Evolutionary conservation across 2,888 invertebrate species (phyloP).

Genomic region (Cheiracanthium punctorium): DNA sequence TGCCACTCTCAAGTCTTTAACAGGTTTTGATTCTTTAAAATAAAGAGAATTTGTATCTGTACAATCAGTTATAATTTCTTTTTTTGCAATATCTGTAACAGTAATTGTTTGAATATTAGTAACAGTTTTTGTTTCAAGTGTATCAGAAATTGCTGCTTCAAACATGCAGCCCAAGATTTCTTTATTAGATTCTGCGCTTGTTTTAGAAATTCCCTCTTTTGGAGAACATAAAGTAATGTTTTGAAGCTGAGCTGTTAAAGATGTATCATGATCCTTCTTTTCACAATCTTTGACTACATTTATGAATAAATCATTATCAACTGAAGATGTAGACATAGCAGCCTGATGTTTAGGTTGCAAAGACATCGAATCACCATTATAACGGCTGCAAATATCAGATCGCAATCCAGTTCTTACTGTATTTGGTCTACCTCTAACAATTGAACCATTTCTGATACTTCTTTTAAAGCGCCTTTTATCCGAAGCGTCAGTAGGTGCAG

Average conservation of each 20-base stretch:
- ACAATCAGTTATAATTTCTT: background rate
- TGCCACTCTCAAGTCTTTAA: too few species aligned
- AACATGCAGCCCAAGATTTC: too few species aligned
- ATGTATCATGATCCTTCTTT: background rate
- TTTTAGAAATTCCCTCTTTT: background rate
- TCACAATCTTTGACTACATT: background rate
- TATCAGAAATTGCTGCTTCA: too few species aligned
- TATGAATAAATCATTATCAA: background rate
- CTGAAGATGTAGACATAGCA: background rate
- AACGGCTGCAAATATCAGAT: constrained; percentile 80
- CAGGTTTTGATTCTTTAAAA: background rate
- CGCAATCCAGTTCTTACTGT: constrained; percentile 86
- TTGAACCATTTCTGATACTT: constrained; percentile 34
- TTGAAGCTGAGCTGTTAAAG: background rate
- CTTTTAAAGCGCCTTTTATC: background rate
- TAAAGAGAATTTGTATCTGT: background rate
- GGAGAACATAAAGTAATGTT: constrained; percentile 34
- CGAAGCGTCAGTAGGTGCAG: background rate
- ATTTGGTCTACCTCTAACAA: constrained; percentile 76
- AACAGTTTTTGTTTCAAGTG: too few species aligned
- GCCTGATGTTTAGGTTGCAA: background rate
- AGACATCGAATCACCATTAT: constrained; percentile 25
- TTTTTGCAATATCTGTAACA: background rate
- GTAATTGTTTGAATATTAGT: background rate
- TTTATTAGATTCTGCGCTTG: background rate